Conservation (phyloP, 2,113 vertebrate species). For the Mobula hypostoma region DNA sequence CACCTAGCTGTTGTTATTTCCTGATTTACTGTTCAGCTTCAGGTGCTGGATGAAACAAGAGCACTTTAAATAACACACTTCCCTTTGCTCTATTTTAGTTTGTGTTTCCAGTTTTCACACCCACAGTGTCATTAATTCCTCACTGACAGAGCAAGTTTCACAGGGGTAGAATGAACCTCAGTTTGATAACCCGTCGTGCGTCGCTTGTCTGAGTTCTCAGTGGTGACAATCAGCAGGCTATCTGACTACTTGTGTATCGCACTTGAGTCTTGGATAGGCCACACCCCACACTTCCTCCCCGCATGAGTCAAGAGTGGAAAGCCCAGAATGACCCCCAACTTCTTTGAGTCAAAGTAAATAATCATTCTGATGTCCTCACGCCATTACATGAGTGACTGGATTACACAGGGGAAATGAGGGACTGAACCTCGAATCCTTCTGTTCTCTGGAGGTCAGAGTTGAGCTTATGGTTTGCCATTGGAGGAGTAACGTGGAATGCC, state of each 20-base stretch:
- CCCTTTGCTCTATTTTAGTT: conserved; percentile 8
- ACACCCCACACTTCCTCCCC: not conserved
- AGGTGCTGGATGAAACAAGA: conserved; percentile 4
- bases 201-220: not conserved
- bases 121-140: not conserved
- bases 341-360: not conserved
- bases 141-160: not conserved
- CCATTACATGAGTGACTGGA: not conserved
- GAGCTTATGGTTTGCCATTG: not conserved
- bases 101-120: not conserved
- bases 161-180: not conserved
- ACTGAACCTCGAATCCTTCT: not conserved
- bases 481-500: not conserved
- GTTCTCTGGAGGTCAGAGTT: not conserved
- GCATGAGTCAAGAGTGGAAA: too few species aligned
- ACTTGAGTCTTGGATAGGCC: not conserved
- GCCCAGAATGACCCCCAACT: not conserved
- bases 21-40: not conserved
- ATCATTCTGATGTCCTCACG: not conserved
- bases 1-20: not conserved
- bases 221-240: not conserved
- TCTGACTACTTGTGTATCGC: not conserved
- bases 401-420: not conserved
- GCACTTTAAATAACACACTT: conserved; percentile 3
- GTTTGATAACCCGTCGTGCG: not conserved